Conservation (phyloP, 2,888 invertebrate genomes). For the Stenodema calcarata region DNA sequence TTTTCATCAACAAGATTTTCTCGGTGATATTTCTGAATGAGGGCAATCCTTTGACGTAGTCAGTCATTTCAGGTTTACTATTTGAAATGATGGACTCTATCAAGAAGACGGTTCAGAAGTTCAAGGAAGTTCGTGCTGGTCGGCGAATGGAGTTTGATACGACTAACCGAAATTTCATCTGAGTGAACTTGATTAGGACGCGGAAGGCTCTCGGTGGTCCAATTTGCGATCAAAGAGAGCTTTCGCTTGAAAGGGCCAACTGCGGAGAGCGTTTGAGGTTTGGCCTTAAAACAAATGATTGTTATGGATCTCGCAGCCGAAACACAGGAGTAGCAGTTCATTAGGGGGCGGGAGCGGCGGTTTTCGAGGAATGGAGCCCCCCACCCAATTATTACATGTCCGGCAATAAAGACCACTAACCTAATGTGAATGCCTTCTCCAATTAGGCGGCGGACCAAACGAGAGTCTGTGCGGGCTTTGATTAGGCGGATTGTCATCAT, state of each 20-base stretch:
- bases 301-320: not conserved
- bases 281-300: not conserved
- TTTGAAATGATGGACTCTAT: not conserved
- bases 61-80: not conserved
- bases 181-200: not conserved
- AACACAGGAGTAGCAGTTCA: not conserved
- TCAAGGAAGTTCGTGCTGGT: not conserved
- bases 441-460: no score
- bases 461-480: no score
- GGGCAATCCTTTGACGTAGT: no score
- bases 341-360: not conserved
- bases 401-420: no score
- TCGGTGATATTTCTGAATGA: no score
- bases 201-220: not conserved
- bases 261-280: not conserved
- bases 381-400: not conserved
- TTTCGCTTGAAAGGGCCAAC: not conserved
- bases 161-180: not conserved
- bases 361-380: not conserved
- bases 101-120: not conserved
- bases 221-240: not conserved
- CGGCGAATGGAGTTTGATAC: not conserved
- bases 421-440: no score
- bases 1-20: no score
- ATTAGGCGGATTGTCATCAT: no score